Conservation (phyloP, 2,113 vertebrate genomes). For the Eulacestoma nigropectus region DNA sequence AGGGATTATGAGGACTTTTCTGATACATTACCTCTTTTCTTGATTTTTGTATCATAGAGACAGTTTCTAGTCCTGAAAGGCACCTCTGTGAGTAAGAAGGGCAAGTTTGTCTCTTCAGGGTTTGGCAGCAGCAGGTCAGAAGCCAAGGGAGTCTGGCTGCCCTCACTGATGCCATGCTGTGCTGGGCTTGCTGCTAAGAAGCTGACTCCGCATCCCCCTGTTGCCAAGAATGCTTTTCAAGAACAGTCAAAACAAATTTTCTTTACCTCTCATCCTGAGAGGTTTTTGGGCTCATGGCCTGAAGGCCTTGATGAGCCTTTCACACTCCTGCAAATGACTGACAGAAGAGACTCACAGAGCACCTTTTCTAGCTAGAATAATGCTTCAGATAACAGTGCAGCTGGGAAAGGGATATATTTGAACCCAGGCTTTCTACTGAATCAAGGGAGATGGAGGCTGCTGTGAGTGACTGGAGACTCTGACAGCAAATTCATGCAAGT, state of each 20-base stretch:
- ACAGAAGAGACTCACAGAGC: background rate
- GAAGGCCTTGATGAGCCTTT: background rate
- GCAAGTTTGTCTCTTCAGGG: background rate
- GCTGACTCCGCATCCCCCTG: background rate
- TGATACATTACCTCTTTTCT: background rate
- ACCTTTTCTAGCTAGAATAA: background rate
- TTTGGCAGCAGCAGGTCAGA: background rate
- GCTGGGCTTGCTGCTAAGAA: background rate
- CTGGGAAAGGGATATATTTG: background rate
- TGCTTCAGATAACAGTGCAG: background rate
- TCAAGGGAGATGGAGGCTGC: background rate
- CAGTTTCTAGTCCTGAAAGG: background rate
- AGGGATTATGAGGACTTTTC: background rate
- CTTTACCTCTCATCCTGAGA: background rate
- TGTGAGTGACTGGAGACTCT: background rate
- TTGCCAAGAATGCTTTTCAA: constrained; percentile 23
- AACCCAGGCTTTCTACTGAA: background rate
- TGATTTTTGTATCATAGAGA: background rate
- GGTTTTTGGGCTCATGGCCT: background rate
- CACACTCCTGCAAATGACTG: background rate
- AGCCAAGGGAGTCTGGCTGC: background rate
- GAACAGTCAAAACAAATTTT: constrained; percentile 9
- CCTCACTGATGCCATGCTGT: background rate
- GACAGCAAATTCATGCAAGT: background rate
- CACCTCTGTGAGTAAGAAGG: background rate